Evolutionary conservation across 2,797 vertebrate species (phyloP).

Genomic region (Microhierax caerulescens): DNA sequence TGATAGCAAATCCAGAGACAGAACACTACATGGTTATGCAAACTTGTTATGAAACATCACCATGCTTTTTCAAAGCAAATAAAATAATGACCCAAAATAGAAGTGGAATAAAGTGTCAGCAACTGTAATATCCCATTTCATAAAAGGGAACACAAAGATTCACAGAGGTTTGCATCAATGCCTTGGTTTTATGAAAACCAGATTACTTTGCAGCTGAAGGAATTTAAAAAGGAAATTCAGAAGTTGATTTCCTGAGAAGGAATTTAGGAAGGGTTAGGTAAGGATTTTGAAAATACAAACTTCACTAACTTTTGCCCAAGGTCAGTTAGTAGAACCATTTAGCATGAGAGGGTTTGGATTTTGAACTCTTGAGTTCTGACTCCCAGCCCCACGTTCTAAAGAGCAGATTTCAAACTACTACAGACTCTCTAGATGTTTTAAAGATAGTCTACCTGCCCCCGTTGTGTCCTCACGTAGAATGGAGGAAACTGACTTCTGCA

Average conservation of each 20-base stretch:
- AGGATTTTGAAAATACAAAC: not conserved
- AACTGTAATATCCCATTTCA: not conserved
- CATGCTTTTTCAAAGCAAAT: conserved; percentile 15
- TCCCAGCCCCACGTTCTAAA: not conserved
- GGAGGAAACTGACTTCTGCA: not conserved
- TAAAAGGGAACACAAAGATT: conserved; percentile 1
- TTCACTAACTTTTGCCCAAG: not conserved
- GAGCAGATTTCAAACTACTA: not conserved
- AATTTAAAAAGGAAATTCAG: not conserved
- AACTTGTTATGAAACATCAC: conserved; percentile 2
- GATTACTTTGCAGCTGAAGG: not conserved
- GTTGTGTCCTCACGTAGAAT: not conserved
- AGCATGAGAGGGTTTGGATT: accelerated
- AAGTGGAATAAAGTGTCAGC: not conserved
- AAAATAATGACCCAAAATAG: conserved; percentile 19
- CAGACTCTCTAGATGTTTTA: too few relatives aligned
- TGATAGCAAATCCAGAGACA: not conserved
- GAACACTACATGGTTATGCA: conserved; percentile 7
- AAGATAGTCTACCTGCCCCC: not conserved
- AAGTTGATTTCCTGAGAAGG: not conserved
- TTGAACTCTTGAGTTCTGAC: not conserved
- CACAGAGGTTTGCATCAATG: not conserved
- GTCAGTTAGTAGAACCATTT: not conserved
- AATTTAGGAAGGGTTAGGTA: not conserved
- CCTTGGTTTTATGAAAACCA: conserved; percentile 4